A percentile compares a stretch with the other conserved stretches of the same genome.
Conservation (phyloP, 2,113 vertebrate genomes). For the Chauna torquata region DNA sequence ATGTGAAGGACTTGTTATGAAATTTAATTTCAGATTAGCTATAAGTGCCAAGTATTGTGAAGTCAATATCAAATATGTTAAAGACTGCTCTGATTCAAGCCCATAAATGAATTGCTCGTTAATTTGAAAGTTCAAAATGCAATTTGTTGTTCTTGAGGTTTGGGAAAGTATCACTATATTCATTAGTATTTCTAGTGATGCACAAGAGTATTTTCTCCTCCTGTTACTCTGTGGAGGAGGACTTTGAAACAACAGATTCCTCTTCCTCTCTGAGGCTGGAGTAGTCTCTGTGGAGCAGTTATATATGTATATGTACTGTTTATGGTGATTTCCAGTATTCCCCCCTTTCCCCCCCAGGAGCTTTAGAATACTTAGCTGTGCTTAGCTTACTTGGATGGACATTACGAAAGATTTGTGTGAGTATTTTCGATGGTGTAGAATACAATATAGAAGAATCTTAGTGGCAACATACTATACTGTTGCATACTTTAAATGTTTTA, state of each 20-base stretch:
- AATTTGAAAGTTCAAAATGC: background rate
- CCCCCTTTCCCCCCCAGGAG: background rate
- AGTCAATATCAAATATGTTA: background rate
- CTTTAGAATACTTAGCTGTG: background rate
- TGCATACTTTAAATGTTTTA: background rate
- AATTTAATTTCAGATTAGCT: background rate
- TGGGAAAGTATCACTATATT: background rate
- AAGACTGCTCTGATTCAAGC: background rate
- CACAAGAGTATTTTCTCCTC: background rate
- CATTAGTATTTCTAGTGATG: background rate
- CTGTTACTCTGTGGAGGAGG: background rate
- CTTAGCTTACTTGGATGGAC: background rate
- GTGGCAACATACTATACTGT: background rate
- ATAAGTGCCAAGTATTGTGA: background rate
- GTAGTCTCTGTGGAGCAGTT: background rate
- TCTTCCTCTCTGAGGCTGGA: background rate
- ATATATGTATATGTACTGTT: background rate
- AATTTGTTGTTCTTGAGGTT: background rate
- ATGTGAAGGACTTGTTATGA: background rate
- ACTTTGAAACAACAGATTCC: background rate
- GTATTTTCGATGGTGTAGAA: background rate
- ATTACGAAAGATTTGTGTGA: background rate
- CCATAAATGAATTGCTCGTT: background rate
- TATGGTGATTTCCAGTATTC: background rate
- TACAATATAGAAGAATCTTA: background rate